These are phyloP conservation scores for Lycia hirtaria DNA, from an alignment of 2,888 invertebrate genomes.

Conservation along the genomic window DNA sequence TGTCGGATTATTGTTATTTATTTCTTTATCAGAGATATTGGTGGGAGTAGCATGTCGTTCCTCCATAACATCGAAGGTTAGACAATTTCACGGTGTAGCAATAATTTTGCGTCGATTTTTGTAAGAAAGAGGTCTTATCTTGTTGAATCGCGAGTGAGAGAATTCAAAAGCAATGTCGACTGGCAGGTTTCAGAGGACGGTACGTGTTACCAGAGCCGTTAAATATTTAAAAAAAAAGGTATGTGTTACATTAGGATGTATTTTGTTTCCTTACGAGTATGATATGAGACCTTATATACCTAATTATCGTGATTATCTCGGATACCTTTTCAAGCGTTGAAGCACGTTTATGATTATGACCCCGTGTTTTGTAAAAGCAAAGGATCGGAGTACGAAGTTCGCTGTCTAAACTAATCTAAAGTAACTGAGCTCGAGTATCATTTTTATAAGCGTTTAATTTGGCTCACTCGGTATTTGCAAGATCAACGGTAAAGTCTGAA, in stretches of 20 bases:
- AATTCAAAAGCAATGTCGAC: not conserved
- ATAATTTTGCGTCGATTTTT: constrained; percentile 3
- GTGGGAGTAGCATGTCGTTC: constrained; percentile 21
- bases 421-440: too few species aligned
- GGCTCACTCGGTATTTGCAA: too few species aligned
- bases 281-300: not conserved
- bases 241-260: constrained; percentile 1
- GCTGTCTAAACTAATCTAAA: too few species aligned
- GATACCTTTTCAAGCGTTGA: not conserved
- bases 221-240: too few species aligned
- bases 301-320: not conserved
- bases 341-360: not conserved
- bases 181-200: too few species aligned
- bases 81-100: constrained; percentile 8
- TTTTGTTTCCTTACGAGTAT: not conserved
- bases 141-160: not conserved
- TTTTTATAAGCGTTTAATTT: too few species aligned
- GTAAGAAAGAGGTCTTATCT: not conserved
- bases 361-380: not conserved
- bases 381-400: too few species aligned
- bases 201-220: too few species aligned
- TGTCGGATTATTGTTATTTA: constrained; percentile 20
- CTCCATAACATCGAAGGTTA: constrained; percentile 19
- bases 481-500: too few species aligned
- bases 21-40: constrained; percentile 27